Base-by-base conservation (phyloP, 2,888 invertebrate species). In the Pachymerium ferrugineum region DNA sequence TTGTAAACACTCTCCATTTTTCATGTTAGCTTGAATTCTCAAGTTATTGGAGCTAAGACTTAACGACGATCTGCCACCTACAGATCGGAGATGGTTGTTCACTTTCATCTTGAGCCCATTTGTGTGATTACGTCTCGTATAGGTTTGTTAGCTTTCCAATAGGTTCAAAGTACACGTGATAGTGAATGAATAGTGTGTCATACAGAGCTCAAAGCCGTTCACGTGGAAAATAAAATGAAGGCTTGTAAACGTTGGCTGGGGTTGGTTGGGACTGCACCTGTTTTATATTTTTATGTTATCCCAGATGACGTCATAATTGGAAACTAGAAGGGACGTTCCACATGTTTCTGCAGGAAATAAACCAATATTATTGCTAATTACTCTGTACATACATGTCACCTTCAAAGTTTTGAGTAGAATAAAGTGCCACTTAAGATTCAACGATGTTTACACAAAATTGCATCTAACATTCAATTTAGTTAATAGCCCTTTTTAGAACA, bases 221-320 rank as follows among this genome's bases (percentile, higher is more conserved):
- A 25, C 25, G 25, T 25, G 62, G 28, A 62, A 62, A 62, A 62
- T 12, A 62, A 28, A 10, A 62, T 28, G 25, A 28, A 25, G n/a
- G 62, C 28, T 47, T 19, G 47, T 47, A 47, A 22, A 16, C 22
- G 47, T 47, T 19, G 19, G 47, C 62, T 62, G 4, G 28, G 25
- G 62, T 62, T 62, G 62, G 25, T 62, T 62, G 62, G 25, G 28
- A 62, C 62, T 62, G 62, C 62, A 62, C 62, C 62, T 25, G 62
- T 62, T 62, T 62, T 25, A 28, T 10, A 62, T 62, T 62, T 62
- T 62, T 62, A 62, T 62, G 62, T 62, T n/a, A n/a, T n/a, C n/a
- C n/a, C 25, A 28, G 8, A n/a, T 62, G 62, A 62, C 62, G 62
- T 62, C 62, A 62, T 28, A 12, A 28, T 3, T 6, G 62, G n/a